Evolutionary conservation across 1,140 invertebrate genomes (phyloP).

Genomic region (Choristoneura fumiferana): DNA sequence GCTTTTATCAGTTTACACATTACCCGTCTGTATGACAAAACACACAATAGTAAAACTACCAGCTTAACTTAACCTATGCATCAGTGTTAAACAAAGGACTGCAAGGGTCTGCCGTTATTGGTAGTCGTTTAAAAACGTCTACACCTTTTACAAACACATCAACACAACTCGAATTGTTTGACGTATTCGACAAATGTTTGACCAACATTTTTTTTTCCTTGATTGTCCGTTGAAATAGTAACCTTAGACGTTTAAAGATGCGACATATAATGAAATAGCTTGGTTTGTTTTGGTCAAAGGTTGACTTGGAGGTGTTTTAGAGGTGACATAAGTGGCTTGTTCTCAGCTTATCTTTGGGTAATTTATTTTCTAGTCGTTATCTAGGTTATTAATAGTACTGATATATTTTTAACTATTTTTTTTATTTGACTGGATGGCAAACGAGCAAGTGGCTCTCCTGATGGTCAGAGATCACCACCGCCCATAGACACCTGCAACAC

Average conservation of each 20-base stretch:
- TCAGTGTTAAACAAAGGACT: background rate
- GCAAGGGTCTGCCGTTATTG: constrained; percentile 25
- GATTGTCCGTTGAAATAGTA: background rate
- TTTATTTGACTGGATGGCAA: too few species aligned
- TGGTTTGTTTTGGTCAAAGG: background rate
- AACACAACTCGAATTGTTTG: constrained; percentile 52
- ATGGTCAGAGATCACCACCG: too few species aligned
- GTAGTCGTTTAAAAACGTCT: constrained; percentile 34
- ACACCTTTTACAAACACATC: constrained; percentile 57
- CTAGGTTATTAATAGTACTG: constrained; percentile 15
- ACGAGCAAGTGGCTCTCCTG: too few species aligned
- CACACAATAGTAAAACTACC: constrained; percentile 32
- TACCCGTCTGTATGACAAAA: constrained; percentile 53
- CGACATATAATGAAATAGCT: background rate
- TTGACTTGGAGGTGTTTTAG: too few species aligned
- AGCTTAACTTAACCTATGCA: constrained; percentile 17
- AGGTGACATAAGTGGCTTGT: constrained; percentile 2
- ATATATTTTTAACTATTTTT: background rate
- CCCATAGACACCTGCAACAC: too few species aligned
- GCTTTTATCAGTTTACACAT: constrained; percentile 55
- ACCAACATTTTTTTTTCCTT: constrained; percentile 28
- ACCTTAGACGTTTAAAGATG: background rate
- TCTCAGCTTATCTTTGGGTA: background rate
- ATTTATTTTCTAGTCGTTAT: constrained; percentile 7
- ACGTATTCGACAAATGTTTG: constrained; percentile 48